These are phyloP conservation scores for Lacerta bilineata DNA, from an alignment of 2,797 vertebrate species.

Conservation along the genomic window DNA sequence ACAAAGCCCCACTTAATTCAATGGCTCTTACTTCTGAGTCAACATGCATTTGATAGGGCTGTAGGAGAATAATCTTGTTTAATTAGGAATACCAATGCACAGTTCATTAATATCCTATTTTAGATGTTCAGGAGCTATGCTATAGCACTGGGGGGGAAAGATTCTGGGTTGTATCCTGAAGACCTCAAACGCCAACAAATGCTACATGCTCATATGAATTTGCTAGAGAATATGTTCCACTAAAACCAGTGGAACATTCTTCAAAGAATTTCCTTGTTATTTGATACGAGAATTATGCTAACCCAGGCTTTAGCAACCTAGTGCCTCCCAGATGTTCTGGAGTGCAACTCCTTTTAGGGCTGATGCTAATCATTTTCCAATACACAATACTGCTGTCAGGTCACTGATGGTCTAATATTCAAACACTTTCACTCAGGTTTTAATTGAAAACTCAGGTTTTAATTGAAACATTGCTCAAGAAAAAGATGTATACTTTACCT, in stretches of 20 bases:
- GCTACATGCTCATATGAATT: too few species aligned
- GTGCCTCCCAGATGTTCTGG: too few species aligned
- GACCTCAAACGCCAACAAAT: background rate
- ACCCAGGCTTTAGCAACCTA: too few species aligned
- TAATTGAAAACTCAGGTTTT: conserved; percentile 53
- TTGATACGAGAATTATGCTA: background rate
- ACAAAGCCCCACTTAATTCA: background rate
- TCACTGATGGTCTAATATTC: background rate
- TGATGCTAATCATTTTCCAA: conserved; percentile 6
- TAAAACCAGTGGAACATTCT: background rate
- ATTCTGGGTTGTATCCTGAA: background rate
- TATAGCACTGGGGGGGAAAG: background rate
- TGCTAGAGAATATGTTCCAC: background rate
- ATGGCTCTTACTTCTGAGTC: conserved; percentile 21
- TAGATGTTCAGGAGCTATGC: conserved; percentile 1
- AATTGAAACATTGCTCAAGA: conserved; percentile 52
- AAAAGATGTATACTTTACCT: conserved; percentile 85
- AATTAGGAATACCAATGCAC: background rate
- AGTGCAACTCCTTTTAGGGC: too few species aligned
- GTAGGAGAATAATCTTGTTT: background rate
- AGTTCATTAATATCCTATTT: background rate
- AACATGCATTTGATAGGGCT: background rate
- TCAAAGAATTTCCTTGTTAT: background rate
- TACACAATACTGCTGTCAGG: conserved; percentile 32
- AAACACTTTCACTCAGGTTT: conserved; percentile 33